Base-by-base conservation (phyloP, 2,797 vertebrate genomes). In the Lagodon rhomboides region DNA sequence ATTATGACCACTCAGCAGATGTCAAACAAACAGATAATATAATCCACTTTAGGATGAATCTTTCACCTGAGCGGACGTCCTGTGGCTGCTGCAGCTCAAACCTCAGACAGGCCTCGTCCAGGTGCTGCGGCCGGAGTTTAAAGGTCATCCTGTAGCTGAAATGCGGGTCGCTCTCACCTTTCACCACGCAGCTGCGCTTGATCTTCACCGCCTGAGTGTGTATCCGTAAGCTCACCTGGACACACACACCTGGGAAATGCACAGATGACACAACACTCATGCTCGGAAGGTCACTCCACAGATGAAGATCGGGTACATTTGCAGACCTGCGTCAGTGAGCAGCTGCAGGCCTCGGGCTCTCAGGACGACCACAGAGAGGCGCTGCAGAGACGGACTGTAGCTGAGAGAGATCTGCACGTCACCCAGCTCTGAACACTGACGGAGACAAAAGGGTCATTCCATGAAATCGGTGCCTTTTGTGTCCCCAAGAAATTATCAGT, bases 351-450 rank as follows among this genome's bases (percentile, higher is more conserved):
- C 96, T 51, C 92, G 95, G 0, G 96, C 97, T 56, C 94, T 94
- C 50, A 96, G 89, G 23, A 97, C 95, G 30, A 96, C 95, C 86
- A 98, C 96, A 0, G 96, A 97, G 84, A 98, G 95, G 46, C 95
- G 95, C 80, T 95, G 94, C 79, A 96, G 94, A 83, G 94, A 90
- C 27, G 94, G 92, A 5, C 94, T 97, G 94, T 97, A 98, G 94
- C 96, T 95, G 66, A 99, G 95, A 67, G 97, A 98, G 68, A 98
- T 95, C 90, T 96, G 95, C 79, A 98, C 88, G 55, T 97, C 96
- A 0, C 97, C 96, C 0, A 95, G 83, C 78, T 97, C 96, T 0
- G 97, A 98, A 69, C 94, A 93, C 79, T 96, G 91, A 20, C 18
- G 18, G 38, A 38, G 38, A 38, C 38, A 11, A 38, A n/a, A n/a